Evolutionary conservation across 2,888 invertebrate species (phyloP).

Genomic region (Tetheella fluctuosa): DNA sequence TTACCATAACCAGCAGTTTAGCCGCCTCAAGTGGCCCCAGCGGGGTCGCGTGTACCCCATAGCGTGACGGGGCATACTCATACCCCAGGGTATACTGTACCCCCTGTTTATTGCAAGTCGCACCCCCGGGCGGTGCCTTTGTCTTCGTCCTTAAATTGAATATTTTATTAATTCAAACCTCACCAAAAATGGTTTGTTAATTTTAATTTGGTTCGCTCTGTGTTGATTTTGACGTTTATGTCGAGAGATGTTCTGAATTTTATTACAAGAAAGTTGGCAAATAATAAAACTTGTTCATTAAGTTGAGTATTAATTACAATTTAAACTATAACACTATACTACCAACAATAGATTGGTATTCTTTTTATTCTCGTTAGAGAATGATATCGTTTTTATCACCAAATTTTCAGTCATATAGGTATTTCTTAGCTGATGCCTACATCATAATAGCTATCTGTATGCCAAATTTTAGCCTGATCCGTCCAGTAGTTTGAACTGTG

Average conservation of each 20-base stretch:
- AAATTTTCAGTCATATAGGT: too few relatives aligned
- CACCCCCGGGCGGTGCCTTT: conserved; percentile 43
- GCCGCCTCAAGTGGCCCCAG: conserved; percentile 70
- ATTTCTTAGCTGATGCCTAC: too few relatives aligned
- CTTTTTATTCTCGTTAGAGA: too few relatives aligned
- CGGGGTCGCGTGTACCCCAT: conserved; percentile 62
- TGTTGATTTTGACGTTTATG: conserved; percentile 7
- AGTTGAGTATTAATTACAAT: too few relatives aligned
- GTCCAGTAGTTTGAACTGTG: too few relatives aligned
- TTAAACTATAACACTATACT: not conserved
- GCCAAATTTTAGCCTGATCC: too few relatives aligned
- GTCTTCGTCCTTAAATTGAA: conserved; percentile 63
- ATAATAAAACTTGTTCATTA: not conserved
- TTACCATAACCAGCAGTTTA: conserved; percentile 45
- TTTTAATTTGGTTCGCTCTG: conserved; percentile 22
- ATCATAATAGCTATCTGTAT: too few relatives aligned
- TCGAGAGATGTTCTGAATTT: not conserved
- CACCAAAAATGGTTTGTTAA: conserved; percentile 50
- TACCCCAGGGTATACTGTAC: conserved; percentile 47
- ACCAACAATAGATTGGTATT: not conserved
- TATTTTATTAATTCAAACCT: conserved; percentile 67
- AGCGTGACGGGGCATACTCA: conserved; percentile 36
- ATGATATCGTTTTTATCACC: too few relatives aligned
- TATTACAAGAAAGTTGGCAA: not conserved
- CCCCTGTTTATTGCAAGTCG: conserved; percentile 54